Base-by-base conservation (phyloP, 1,140 invertebrate species). In the Cyclina sinensis region DNA sequence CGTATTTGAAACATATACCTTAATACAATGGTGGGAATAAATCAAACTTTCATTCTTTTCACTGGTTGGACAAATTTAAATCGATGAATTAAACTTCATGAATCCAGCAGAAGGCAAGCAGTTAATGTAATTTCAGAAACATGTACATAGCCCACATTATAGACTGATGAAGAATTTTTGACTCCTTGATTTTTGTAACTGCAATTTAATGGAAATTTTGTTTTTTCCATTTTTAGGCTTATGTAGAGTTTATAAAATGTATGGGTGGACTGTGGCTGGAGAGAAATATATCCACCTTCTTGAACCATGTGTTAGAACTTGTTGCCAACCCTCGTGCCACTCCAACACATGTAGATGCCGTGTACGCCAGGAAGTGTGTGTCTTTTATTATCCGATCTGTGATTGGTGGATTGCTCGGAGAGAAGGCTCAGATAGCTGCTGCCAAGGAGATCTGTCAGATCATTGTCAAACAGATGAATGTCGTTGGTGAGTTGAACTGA, bases 341-440 rank as follows among this genome's bases (percentile, higher is more conserved):
- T 0, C 98, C 98, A 16, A 98, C 98, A 0, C 99, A 99, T 94
- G 98, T 99, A 9, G 99, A 99, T 96, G 98, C 98, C 43, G 98
- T 99, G 4, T 99, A 99, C 95, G 99, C 99, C 0, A 96, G 99
- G 89, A 99, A 99, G 96, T 99, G 99, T 95, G 98, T 99, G 65
- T 98, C 98, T 94, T 99, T 99, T 94, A 99, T 99, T 92, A 96
- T 99, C 59, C 96, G 98, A 51, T 97, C 98, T 84, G 97, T 98
- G 2, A 96, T 99, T 46, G 99, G 99, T 9, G 97, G 98, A 94
- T 97, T 99, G 96, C 96, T 99, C 0, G 98, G 98, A 0, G 99
- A 99, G 96, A 99, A 99, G 93, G 98, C 99, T 68, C 99, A 99
- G 96, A 97, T 98, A 57, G 97, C 98, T 11, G 95, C 96, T 51